A percentile compares a stretch with the other conserved stretches of the same genome.
Evolutionary conservation across 2,797 vertebrate species (phyloP).

Genomic region (Oreochromis grahami): DNA sequence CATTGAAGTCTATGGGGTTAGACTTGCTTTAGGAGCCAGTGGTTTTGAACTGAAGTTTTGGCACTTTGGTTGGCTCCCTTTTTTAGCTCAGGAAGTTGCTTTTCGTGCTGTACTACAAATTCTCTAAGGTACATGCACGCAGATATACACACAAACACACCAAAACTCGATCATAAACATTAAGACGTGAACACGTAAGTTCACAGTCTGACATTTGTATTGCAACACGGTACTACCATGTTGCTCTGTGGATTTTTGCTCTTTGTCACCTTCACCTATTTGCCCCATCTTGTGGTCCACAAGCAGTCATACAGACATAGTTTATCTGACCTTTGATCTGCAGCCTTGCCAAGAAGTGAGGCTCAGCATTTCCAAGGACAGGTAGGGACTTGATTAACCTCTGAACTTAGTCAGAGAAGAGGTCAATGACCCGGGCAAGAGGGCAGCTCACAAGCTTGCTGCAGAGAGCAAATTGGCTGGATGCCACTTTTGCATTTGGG

Average conservation of each 20-base stretch:
- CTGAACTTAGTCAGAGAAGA: constrained; percentile 66
- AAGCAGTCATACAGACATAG: constrained; percentile 72
- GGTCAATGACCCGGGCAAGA: constrained; percentile 60
- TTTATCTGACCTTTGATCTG: constrained; percentile 70
- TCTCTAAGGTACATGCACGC: not conserved
- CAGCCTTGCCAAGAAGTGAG: constrained; percentile 52
- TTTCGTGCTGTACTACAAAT: constrained; percentile 39
- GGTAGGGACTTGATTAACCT: constrained; percentile 77
- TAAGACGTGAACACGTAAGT: constrained; percentile 20
- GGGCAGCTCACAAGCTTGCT: constrained; percentile 56
- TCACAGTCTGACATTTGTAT: constrained; percentile 54
- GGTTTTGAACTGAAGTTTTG: not conserved
- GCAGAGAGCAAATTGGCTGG: constrained; percentile 51
- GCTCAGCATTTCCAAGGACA: constrained; percentile 68
- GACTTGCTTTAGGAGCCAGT: not conserved
- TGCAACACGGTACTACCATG: constrained; percentile 19
- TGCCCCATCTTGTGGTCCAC: constrained; percentile 57
- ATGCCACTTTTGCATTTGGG: constrained; percentile 43
- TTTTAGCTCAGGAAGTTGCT: not conserved
- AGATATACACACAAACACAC: not conserved
- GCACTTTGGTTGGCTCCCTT: not conserved
- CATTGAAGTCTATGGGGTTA: not conserved
- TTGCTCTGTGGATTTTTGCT: constrained; percentile 45
- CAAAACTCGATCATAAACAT: constrained; percentile 43
- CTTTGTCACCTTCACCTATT: constrained; percentile 70